These are phyloP conservation scores for Phthorimaea operculella DNA, from an alignment of 1,140 invertebrate genomes.

Conservation along the genomic window DNA sequence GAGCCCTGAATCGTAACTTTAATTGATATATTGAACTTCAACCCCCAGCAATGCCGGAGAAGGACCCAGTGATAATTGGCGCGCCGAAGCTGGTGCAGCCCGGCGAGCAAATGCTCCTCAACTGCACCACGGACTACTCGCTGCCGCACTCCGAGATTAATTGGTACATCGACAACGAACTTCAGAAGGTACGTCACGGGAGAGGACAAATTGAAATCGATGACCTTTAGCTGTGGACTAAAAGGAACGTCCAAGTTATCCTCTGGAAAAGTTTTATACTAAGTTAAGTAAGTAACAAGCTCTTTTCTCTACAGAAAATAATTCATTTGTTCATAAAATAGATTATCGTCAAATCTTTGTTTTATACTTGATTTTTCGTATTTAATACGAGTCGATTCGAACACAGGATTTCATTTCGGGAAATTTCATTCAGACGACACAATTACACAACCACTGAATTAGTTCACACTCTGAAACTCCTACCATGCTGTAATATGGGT, in stretches of 20 bases:
- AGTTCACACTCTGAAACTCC: neutral
- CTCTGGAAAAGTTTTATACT: no score
- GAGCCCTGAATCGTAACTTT: conserved; percentile 2
- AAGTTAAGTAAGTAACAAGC: no score
- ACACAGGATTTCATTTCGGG: neutral
- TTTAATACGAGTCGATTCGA: no score
- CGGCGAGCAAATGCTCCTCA: conserved; percentile 70
- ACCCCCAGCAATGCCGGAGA: conserved; percentile 68
- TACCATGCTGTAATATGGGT: no score
- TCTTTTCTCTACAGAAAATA: no score
- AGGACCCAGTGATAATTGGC: conserved; percentile 68
- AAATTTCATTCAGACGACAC: neutral
- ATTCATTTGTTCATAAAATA: no score
- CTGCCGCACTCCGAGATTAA: conserved; percentile 70
- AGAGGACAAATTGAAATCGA: no score
- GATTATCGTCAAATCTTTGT: no score
- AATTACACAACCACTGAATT: neutral
- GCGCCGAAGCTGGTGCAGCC: conserved; percentile 67
- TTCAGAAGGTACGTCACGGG: conserved; percentile 55
- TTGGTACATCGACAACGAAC: conserved; percentile 72
- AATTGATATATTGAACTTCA: conserved; percentile 30
- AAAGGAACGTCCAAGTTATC: no score
- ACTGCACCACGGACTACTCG: conserved; percentile 70
- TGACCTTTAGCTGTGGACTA: no score
- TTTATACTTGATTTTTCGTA: no score